phyloP scores from a whole-genome alignment of 2,888 invertebrate species.

The Sclerodermus sp. region DNA sequence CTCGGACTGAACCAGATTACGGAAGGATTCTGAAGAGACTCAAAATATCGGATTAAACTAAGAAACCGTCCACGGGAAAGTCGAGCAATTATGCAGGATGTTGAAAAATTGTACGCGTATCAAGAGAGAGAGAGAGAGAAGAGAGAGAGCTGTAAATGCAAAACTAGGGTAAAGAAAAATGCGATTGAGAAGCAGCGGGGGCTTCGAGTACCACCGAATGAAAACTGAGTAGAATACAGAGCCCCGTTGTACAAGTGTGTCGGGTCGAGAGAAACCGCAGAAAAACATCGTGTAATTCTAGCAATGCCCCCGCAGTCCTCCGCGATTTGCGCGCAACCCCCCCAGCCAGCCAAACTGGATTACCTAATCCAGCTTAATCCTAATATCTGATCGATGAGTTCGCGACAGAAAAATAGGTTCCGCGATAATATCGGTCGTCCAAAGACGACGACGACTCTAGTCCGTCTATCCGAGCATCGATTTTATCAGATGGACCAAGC shows the following conservation, averaged over 20 bases:
- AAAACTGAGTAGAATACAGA: no score
- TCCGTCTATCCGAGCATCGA: conserved; percentile 16
- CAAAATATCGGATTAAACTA: conserved; percentile 13
- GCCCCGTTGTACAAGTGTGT: no score
- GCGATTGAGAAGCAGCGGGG: no score
- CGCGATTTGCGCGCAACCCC: neutral
- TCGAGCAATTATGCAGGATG: no score
- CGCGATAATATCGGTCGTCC: no score
- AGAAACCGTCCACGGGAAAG: no score
- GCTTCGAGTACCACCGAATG: no score
- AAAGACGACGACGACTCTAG: no score
- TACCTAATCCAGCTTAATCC: conserved; percentile 20
- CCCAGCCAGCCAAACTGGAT: neutral
- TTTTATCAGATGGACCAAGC: conserved; percentile 5
- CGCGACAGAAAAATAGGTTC: conserved; percentile 4
- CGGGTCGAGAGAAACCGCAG: neutral
- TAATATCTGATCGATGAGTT: conserved; percentile 34
- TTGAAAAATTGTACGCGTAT: no score
- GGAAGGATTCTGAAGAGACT: conserved; percentile 12
- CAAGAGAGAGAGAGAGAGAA: no score
- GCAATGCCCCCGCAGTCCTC: neutral
- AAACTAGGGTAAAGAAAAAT: no score
- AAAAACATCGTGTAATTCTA: conserved; percentile 1
- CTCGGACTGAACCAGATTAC: conserved; percentile 21
- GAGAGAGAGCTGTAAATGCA: no score